These are phyloP conservation scores for Poecilia picta DNA, from an alignment of 2,797 vertebrate species.

Conservation along the genomic window DNA sequence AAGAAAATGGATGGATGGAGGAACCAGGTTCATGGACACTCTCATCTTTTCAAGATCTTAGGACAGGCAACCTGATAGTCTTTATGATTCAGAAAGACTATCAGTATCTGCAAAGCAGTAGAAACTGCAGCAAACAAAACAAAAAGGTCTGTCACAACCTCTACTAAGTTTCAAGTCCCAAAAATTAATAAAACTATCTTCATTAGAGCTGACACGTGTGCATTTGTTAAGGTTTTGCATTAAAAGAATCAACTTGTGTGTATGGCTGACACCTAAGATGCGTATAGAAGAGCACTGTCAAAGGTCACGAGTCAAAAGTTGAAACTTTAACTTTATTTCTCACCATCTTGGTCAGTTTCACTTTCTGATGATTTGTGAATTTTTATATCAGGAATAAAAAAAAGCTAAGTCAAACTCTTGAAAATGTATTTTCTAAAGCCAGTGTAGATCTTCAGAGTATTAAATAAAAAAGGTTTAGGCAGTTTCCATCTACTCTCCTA, in stretches of 20 bases:
- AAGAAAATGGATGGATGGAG: too few relatives aligned
- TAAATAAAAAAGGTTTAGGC: neutral
- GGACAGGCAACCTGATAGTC: neutral
- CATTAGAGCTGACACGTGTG: neutral
- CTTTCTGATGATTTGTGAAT: neutral
- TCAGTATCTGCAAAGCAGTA: neutral
- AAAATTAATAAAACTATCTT: neutral
- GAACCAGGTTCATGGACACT: neutral
- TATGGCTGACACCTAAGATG: neutral
- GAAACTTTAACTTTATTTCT: neutral
- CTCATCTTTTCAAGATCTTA: neutral
- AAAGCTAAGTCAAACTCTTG: neutral
- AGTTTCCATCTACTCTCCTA: neutral
- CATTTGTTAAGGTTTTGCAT: neutral
- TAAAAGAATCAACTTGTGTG: neutral
- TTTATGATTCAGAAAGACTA: neutral
- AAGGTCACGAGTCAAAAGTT: neutral
- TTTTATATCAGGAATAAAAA: neutral
- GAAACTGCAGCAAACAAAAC: neutral
- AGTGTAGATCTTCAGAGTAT: neutral
- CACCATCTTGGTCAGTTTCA: neutral
- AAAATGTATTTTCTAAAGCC: neutral
- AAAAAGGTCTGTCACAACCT: neutral
- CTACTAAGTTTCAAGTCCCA: neutral
- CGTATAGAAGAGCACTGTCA: neutral